Evolutionary conservation across 2,888 invertebrate species (phyloP).

Genomic region (Standfussiana lucernea): DNA sequence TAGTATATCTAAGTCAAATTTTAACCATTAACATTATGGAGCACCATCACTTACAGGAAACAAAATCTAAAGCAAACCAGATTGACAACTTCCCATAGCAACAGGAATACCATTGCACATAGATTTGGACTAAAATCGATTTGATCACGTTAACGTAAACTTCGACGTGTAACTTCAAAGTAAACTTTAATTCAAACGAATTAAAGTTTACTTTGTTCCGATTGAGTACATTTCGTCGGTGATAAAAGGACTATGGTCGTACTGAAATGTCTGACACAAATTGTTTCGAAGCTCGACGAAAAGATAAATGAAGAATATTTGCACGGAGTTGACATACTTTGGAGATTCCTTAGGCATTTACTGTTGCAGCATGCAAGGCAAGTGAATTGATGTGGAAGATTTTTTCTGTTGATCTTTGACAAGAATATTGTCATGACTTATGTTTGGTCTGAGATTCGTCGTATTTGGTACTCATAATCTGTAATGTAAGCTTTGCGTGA

Average conservation of each 20-base stretch:
- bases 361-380: constrained; percentile 68
- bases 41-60: not conserved
- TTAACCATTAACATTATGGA: not conserved
- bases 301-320: constrained; percentile 77
- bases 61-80: constrained; percentile 2
- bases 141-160: not conserved
- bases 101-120: not conserved
- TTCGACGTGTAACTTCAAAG: not conserved
- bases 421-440: not conserved
- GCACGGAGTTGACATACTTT: constrained; percentile 73
- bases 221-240: not conserved
- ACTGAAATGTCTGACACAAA: constrained; percentile 28
- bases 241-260: not conserved
- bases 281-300: constrained; percentile 49
- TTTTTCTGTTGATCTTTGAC: constrained; percentile 21
- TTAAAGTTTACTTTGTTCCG: not conserved
- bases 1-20: too few species aligned
- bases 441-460: not conserved
- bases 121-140: constrained; percentile 6
- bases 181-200: not conserved
- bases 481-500: not conserved
- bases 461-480: not conserved
- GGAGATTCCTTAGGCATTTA: constrained; percentile 57
- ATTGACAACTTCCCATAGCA: constrained; percentile 9
- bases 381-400: constrained; percentile 11